Conservation (phyloP, 2,888 invertebrate genomes). For the Tetranychus piercei region DNA sequence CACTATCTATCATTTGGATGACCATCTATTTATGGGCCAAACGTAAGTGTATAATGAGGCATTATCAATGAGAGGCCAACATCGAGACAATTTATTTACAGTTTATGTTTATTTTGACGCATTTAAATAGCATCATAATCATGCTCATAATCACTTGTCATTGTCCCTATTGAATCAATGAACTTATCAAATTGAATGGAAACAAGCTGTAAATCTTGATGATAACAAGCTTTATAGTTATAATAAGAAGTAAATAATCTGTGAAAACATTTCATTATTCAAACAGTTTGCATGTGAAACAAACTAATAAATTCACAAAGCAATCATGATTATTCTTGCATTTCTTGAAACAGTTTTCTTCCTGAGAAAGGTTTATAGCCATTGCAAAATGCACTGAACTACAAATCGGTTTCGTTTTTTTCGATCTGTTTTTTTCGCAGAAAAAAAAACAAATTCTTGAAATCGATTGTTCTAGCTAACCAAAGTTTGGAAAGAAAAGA, state of each 20-base stretch:
- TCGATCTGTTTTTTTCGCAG: no score
- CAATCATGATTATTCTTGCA: background rate
- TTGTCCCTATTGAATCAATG: background rate
- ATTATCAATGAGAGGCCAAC: no score
- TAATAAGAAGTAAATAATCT: background rate
- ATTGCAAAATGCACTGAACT: no score
- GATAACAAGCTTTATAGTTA: no score
- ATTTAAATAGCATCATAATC: background rate
- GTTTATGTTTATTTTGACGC: background rate
- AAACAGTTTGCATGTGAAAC: background rate
- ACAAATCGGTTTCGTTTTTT: no score
- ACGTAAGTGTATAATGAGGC: no score
- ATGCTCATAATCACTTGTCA: background rate
- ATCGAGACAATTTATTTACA: background rate
- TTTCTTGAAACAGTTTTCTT: background rate
- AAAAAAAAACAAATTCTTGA: no score
- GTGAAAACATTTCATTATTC: background rate
- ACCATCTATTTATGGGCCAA: no score
- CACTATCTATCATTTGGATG: no score
- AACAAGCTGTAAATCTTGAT: background rate
- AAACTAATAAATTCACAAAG: background rate
- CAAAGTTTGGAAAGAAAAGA: no score
- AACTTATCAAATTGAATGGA: background rate
- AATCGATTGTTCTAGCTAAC: no score
- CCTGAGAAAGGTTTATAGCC: no score